A percentile compares a stretch with the other conserved stretches of the same genome.
These are phyloP conservation scores for Monopis laevigella DNA, from an alignment of 2,888 invertebrate species.

Conservation along the genomic window DNA sequence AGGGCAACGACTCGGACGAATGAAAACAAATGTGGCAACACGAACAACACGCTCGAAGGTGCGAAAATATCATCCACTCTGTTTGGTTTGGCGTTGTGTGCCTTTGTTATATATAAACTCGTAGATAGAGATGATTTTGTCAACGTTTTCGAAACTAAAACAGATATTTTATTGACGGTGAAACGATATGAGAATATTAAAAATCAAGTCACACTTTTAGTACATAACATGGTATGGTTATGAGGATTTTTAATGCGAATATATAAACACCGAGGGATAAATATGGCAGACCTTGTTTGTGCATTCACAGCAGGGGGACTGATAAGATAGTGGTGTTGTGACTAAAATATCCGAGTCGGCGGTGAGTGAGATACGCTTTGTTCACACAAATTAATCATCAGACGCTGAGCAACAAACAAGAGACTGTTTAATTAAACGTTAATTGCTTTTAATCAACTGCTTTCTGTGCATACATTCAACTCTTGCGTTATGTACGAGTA, in stretches of 20 bases:
- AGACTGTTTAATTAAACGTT: constrained; percentile 57
- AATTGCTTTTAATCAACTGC: constrained; percentile 64
- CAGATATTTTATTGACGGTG: no score
- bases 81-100: constrained; percentile 1
- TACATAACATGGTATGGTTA: no score
- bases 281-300: constrained; percentile 8
- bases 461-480: constrained; percentile 43
- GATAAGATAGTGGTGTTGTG: constrained; percentile 4
- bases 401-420: constrained; percentile 32
- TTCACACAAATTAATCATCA: constrained; percentile 7
- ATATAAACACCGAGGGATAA: not conserved
- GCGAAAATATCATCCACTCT: constrained; percentile 6
- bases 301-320: not conserved
- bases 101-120: no score
- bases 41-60: constrained; percentile 14
- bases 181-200: no score
- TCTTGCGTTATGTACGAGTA: no score
- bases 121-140: no score
- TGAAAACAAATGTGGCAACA: constrained; percentile 28
- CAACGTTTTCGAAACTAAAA: no score
- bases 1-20: constrained; percentile 37
- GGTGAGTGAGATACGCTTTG: not conserved
- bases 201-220: no score
- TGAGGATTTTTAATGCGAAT: no score
- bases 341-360: constrained; percentile 5